These are phyloP conservation scores for Xiphophorus maculatus DNA, from an alignment of 2,113 vertebrate genomes.

Conservation along the genomic window DNA sequence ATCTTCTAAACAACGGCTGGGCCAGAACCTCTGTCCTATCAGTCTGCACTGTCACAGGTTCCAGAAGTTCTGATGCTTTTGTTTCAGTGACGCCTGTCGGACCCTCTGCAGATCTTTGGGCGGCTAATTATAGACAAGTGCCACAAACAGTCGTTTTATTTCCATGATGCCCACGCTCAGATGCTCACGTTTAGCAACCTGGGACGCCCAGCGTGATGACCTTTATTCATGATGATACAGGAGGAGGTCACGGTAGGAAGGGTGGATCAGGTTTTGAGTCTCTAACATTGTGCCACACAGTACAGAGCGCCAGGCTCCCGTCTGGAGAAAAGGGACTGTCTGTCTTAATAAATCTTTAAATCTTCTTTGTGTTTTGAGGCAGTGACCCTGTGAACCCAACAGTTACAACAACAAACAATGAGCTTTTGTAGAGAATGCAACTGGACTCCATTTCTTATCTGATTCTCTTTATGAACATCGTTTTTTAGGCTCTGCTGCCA, in stretches of 20 bases:
- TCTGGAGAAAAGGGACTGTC: not conserved
- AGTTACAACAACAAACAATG: not conserved
- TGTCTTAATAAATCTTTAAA: not conserved
- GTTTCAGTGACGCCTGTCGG: slow-evolving; percentile 57
- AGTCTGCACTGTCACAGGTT: slow-evolving; percentile 38
- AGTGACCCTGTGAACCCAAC: not conserved
- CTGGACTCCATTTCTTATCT: not conserved
- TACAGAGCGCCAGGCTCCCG: not conserved
- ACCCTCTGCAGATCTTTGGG: slow-evolving; percentile 49
- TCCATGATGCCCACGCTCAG: slow-evolving; percentile 27
- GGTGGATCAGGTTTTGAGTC: not conserved
- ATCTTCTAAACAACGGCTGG: slow-evolving; percentile 42
- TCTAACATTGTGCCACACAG: not conserved
- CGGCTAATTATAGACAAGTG: slow-evolving; percentile 57
- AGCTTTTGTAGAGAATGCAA: not conserved
- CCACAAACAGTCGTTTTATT: slow-evolving; percentile 12
- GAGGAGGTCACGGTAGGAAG: slow-evolving; percentile 9
- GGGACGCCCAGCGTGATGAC: slow-evolving; percentile 18
- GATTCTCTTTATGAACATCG: not conserved
- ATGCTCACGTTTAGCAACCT: slow-evolving; percentile 15
- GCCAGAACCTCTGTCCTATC: slow-evolving; percentile 29
- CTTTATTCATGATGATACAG: slow-evolving; percentile 18
- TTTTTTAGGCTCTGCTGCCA: too few species aligned
- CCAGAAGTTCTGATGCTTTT: slow-evolving; percentile 51
- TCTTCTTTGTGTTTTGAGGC: not conserved